Evolutionary conservation across 2,797 vertebrate genomes (phyloP), one percentile per base, ranked within the genome.

Genomic region (Alectoris magna): DNA sequence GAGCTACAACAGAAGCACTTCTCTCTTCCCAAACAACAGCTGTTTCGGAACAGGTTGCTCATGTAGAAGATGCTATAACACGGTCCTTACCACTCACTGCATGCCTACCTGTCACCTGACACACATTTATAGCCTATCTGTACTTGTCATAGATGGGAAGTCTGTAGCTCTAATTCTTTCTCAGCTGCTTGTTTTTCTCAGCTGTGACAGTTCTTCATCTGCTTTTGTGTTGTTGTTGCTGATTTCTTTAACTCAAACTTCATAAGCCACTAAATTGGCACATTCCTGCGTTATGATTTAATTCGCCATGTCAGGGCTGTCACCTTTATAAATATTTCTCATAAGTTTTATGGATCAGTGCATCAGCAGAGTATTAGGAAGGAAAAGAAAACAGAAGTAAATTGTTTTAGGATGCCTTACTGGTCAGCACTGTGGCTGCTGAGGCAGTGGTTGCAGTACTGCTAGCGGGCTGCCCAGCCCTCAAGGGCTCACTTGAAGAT

Each of bases 321-420:
- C 93, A 92, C 94, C 92, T 96, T 93, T 91, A 72, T n/a, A 94
- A 96, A 92, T 91, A 96, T 86, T 96, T 78, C 87, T 88, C 60
- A 4, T 36, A 43, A 86, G 73, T 93, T 93, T 95, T 90, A 90
- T 8, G 92, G 95, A 91, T 94, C 91, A 84, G 79, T 16, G 77
- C 55, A 2, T 44, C 91, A 56, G 85, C 67, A 86, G 70, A 26
- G 71, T 84, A 63, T 26, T 6, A 14, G 63, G 73, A 68, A 82
- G 74, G 23, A 10, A 71, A 19, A 31, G 66, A 48, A 58, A 13
- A 18, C 38, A 21, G 75, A 62, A 87, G 34, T 9, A 23, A 51
- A 48, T 53, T 41, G n/a, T 36, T 24, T 49, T 1, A 26, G 91
- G 75, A 36, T 16, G 14, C 34, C 44, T 0, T 38, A 53, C 3